Base-by-base conservation (phyloP, 1,140 invertebrate species). In the Tribolium madens region DNA sequence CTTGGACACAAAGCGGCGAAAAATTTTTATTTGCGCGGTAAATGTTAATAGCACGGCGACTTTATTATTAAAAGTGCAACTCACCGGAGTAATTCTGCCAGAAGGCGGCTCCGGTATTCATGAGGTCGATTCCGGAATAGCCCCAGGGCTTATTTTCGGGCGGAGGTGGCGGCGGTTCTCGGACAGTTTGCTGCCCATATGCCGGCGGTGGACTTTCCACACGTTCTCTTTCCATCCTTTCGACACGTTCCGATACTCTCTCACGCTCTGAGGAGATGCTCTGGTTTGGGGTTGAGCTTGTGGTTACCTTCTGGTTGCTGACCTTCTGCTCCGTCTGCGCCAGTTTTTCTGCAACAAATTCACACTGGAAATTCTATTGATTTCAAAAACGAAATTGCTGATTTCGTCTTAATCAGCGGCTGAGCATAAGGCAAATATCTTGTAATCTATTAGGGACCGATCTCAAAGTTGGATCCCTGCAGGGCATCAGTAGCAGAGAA, bases 41-140 rank as follows among this genome's bases (percentile, higher is more conserved):
- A 60, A 60, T 60, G 53, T 60, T 60, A 60, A 60, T 60, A 21
- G 53, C 17, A 60, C 6, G 13, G 26, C 18, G 17, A 60, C 36
- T 64, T 64, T 64, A 64, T 64, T 64, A 64, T 64, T 31, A 64
- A 64, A 64, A 64, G 3, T 33, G 57, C 57, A 73, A 80, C 89
- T 89, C 83, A 95, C 94, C 94, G 84, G 94, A 94, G 87, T 95
- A 95, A 85, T 94, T 95, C 86, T 95, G 93, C 94, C 94, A 95
- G 86, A 95, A 95, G 31, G 92, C 92, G 14, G 93, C 93, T 1
- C 93, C 92, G 72, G 91, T 92, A 80, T 90, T 91, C 87, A 93
- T 92, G 81, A 93, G 90, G 83, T 92, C 90, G 36, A 93, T 89
- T 68, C 92, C 92, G n/a, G 91, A 90, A 36, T 89, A 89, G 86